Evolutionary conservation across 2,113 vertebrate species (phyloP), one percentile per base, ranked within the genome.

Genomic region (Fulmarus glacialis): DNA sequence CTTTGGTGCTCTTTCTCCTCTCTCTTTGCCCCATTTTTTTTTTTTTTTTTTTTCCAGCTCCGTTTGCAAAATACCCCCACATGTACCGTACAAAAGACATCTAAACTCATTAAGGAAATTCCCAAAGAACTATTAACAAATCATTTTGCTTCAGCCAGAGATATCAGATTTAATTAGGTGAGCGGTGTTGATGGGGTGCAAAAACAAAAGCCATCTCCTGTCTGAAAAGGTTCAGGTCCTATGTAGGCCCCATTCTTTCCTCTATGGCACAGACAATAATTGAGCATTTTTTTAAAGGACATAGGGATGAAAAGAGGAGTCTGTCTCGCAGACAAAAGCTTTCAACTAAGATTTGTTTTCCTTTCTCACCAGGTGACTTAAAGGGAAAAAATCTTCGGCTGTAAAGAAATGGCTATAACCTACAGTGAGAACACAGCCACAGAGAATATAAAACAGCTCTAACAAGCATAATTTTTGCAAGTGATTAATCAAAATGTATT

Each of bases 161-260:
- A 99, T 99, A 99, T 99, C 99, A 99, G 98, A 98, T 99, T 99
- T 99, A 99, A 99, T 99, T 99, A 99, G 99, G 98, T 99, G 99
- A 99, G 98, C 96, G 75, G 99, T 99, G 99, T 99, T 99, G 99
- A 99, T 98, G 98, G 98, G 98, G 98, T 98, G 98, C 98, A 99
- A 99, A 99, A 99, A 99, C 99, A 99, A 99, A 99, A 99, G 99
- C 97, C 98, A 98, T 97, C 98, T 99, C 98, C 97, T 98, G 94
- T 99, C 98, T 99, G 98, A 99, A 99, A 99, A 99, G 98, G 98
- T 98, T 98, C 98, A 98, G 98, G 98, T 99, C 99, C 98, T 98
- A 97, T 97, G 98, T 97, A 99, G 98, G 98, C 98, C 98, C 98
- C 98, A 98, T 98, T 98, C 99, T 98, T 98, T 96, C 97, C 98